Evolutionary conservation across 2,797 vertebrate genomes (phyloP), one percentile per base, ranked within the genome.

Genomic region (Microctenopoma stevenorrisi): DNA sequence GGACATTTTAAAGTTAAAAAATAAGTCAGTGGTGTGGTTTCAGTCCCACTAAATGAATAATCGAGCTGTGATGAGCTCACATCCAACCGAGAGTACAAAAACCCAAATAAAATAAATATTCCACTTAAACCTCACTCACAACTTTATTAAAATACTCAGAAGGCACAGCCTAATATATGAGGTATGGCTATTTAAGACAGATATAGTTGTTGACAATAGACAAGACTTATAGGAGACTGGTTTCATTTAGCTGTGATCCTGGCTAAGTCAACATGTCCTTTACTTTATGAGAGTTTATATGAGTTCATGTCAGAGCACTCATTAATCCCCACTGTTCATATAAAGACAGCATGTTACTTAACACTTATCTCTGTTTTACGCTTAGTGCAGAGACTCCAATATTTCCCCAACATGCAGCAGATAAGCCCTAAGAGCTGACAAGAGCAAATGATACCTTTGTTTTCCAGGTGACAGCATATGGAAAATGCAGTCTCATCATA

Each of bases 371-470:
- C 16, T 8, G n/a, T 25, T 33, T 61, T 11, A 22, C 47, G 40
- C 38, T 25, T 7, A 18, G 7, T 42, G 13, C 12, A 35, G 5
- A 5, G 57, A 1, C 33, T 64, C 18, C 14, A 40, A 28, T 6
- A 2, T 12, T 15, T 44, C 28, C 18, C 43, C n/a, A 46, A 54
- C 35, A 28, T 16, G 40, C 18, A 59, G 50, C 14, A 6, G 26
- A 54, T 13, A 40, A 63, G 64, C 22, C 37, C 37, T 52, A 28
- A n/a, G 7, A 43, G 15, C 51, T 64, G 33, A 70, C 16, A 37
- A 43, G 14, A 40, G 18, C 10, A 30, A n/a, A 10, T 15, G 8
- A 66, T 35, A 25, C 13, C 16, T 43, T 47, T 47, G 7, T 25
- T 26, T 44, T 38, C 16, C 26, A 11, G 26, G 58, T 46, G 44